phyloP scores from a whole-genome alignment of 1,140 invertebrate genomes.

The Drosophila sucinea region DNA sequence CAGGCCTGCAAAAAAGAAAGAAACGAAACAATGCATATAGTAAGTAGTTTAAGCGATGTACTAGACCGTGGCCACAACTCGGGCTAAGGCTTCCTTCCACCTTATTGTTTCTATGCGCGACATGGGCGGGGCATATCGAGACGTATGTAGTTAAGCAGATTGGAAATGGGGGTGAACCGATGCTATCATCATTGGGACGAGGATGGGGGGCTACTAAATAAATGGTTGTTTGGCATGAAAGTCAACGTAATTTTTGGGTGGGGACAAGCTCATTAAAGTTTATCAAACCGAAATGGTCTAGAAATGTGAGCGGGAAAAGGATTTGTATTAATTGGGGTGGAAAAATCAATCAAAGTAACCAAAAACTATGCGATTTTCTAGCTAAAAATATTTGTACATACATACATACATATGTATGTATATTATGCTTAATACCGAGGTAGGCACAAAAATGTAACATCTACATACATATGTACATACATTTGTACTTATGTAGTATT shows the following conservation, averaged over 20 bases:
- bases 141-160: conserved; percentile 5
- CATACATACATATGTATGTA: too few species aligned
- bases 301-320: not conserved
- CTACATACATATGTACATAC: too few species aligned
- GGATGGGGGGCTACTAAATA: conserved; percentile 9
- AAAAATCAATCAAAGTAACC: not conserved
- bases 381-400: too few species aligned
- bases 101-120: conserved; percentile 16
- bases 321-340: not conserved
- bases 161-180: conserved; percentile 12
- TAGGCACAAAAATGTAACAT: too few species aligned
- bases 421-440: too few species aligned
- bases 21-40: conserved; percentile 30
- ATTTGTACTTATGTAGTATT: too few species aligned
- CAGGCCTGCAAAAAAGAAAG: conserved; percentile 58
- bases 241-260: conserved; percentile 4
- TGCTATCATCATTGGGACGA: conserved; percentile 44
- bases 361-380: too few species aligned
- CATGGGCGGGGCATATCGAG: conserved; percentile 21
- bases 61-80: conserved; percentile 54
- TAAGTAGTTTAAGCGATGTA: conserved; percentile 59
- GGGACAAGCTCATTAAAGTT: conserved; percentile 47
- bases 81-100: conserved; percentile 3
- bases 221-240: conserved; percentile 52
- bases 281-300: conserved; percentile 14